Conservation (phyloP, 2,888 invertebrate species). For the Hylaea fasciaria region DNA sequence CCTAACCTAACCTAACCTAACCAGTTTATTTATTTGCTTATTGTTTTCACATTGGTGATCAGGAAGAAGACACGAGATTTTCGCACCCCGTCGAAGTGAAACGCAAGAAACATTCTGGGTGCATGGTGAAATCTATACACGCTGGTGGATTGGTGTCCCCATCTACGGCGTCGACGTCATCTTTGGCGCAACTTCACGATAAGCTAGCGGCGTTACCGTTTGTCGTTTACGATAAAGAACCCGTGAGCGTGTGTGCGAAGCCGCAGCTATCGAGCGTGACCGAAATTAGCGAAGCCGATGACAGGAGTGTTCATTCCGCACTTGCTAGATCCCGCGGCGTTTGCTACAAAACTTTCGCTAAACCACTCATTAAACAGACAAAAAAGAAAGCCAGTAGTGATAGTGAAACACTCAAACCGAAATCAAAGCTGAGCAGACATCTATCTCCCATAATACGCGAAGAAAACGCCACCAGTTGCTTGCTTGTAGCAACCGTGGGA, state of each 20-base stretch:
- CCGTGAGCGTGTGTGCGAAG: constrained; percentile 52
- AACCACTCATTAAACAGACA: constrained; percentile 13
- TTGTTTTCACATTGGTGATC: constrained; percentile 23
- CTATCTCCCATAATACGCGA: constrained; percentile 50
- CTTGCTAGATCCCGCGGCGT: constrained; percentile 50
- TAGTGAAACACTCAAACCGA: constrained; percentile 40
- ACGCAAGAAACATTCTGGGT: constrained; percentile 55
- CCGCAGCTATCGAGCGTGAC: constrained; percentile 65
- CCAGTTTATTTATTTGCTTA: constrained; percentile 12
- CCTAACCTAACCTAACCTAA: too few relatives aligned
- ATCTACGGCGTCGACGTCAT: constrained; percentile 66
- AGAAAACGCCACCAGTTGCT: constrained; percentile 53
- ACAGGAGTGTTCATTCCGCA: constrained; percentile 47
- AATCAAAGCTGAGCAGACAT: constrained; percentile 9
- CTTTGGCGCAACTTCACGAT: constrained; percentile 66
- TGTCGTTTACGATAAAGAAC: constrained; percentile 56
- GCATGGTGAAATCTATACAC: constrained; percentile 46
- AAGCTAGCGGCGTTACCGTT: constrained; percentile 62
- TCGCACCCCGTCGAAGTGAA: constrained; percentile 54
- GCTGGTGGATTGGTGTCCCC: constrained; percentile 52
- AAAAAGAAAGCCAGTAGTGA: constrained; percentile 51
- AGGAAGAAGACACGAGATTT: constrained; percentile 60
- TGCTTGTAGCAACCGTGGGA: constrained; percentile 60
- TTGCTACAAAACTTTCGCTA: constrained; percentile 17
- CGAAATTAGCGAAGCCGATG: constrained; percentile 64